Evolutionary conservation across 2,113 vertebrate genomes (phyloP).

Genomic region (Hippocampus zosterae): DNA sequence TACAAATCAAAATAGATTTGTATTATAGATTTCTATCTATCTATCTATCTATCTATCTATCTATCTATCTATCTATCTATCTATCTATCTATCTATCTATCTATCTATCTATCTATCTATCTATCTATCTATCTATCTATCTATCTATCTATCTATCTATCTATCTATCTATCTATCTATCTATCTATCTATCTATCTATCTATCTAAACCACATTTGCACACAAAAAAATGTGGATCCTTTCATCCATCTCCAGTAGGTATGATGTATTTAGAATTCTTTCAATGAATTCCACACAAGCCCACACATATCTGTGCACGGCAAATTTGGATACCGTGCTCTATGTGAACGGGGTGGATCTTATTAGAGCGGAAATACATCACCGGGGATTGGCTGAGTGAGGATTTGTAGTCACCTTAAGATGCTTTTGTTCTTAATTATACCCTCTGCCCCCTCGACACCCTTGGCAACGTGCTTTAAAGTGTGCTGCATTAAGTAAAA

Average conservation of each 20-base stretch:
- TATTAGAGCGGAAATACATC: conserved; percentile 16
- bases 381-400: not conserved
- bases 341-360: conserved; percentile 2
- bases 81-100: not conserved
- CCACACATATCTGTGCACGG: not conserved
- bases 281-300: not conserved
- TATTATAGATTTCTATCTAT: no score
- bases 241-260: not conserved
- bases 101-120: not conserved
- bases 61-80: not conserved
- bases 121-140: no score
- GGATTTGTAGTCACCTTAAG: conserved; percentile 14
- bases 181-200: not conserved
- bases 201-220: not conserved
- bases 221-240: not conserved
- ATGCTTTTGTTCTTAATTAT: not conserved
- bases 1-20: no score
- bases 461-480: conserved; percentile 23
- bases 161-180: not conserved
- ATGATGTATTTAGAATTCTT: not conserved
- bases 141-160: not conserved
- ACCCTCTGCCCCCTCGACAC: conserved; percentile 7
- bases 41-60: no score
- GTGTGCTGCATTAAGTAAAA: conserved; percentile 33
- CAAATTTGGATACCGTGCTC: not conserved